These are phyloP conservation scores for Heptranchias perlo DNA, from an alignment of 2,113 vertebrate genomes.

Conservation along the genomic window DNA sequence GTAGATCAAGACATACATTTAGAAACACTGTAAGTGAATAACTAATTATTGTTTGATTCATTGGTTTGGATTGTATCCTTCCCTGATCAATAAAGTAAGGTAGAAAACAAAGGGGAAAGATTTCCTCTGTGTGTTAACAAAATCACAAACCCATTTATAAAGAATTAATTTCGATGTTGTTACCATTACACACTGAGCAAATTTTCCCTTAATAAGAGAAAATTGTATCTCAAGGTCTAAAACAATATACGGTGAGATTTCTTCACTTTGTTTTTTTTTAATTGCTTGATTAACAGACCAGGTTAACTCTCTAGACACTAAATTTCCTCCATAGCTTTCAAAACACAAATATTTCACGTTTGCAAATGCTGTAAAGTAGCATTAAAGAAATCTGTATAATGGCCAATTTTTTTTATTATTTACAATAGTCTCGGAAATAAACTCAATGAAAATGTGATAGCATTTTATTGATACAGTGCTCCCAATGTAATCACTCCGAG, in stretches of 20 bases:
- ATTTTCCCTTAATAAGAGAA: not conserved
- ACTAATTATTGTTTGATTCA: conserved; percentile 22
- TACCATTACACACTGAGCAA: not conserved
- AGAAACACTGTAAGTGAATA: not conserved
- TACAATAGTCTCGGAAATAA: not conserved
- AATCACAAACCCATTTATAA: not conserved
- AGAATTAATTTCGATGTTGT: not conserved
- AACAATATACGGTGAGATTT: not conserved
- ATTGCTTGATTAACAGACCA: not conserved
- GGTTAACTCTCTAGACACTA: not conserved
- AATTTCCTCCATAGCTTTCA: not conserved
- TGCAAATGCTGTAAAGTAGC: not conserved
- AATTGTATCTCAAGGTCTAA: not conserved
- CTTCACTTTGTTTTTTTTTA: not conserved
- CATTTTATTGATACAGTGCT: not conserved
- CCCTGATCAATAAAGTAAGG: not conserved
- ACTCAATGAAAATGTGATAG: not conserved
- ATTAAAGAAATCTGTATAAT: not conserved
- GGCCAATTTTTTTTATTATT: not conserved
- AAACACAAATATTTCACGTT: not conserved
- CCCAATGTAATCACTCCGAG: not conserved
- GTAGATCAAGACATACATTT: conserved; percentile 6
- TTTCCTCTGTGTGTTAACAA: not conserved
- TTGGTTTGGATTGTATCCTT: not conserved
- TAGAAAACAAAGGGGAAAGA: not conserved